phyloP scores from a whole-genome alignment of 2,888 invertebrate genomes.

The Dryococelus australis region DNA sequence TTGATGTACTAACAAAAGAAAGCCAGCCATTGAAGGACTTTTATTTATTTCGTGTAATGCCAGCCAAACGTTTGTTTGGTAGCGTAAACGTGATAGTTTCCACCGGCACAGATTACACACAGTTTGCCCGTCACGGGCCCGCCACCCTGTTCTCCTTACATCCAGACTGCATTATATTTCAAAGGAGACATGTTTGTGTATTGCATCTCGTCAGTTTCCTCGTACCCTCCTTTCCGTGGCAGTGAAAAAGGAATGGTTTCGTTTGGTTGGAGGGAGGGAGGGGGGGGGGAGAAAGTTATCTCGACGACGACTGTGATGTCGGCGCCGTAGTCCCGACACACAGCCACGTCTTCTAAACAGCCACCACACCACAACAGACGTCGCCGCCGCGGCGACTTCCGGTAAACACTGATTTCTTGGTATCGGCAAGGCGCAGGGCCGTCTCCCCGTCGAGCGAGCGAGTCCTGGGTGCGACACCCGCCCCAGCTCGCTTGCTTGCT shows the following conservation, averaged over 20 bases:
- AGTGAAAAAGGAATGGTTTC: no score
- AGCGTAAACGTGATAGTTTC: background rate
- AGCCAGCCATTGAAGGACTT: background rate
- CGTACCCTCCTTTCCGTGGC: no score
- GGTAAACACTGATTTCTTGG: slow-evolving; percentile 8
- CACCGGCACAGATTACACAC: background rate
- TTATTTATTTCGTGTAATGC: background rate
- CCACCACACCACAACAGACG: background rate
- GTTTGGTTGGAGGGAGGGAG: no score
- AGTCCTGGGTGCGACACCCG: background rate
- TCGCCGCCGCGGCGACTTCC: background rate
- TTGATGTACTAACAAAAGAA: slow-evolving; percentile 1
- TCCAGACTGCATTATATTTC: background rate
- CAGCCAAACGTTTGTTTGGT: background rate
- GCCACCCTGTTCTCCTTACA: background rate
- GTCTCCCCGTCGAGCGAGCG: background rate
- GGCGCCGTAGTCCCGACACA: background rate
- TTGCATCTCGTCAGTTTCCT: slow-evolving; percentile 10
- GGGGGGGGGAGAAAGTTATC: background rate
- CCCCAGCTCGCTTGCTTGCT: background rate
- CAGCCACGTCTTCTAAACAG: slow-evolving; percentile 1
- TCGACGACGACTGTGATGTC: background rate
- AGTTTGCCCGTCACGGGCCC: background rate
- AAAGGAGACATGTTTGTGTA: background rate
- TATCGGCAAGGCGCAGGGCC: background rate